Conservation (phyloP, 2,113 vertebrate species). For the Gallinago paraguaiae region DNA sequence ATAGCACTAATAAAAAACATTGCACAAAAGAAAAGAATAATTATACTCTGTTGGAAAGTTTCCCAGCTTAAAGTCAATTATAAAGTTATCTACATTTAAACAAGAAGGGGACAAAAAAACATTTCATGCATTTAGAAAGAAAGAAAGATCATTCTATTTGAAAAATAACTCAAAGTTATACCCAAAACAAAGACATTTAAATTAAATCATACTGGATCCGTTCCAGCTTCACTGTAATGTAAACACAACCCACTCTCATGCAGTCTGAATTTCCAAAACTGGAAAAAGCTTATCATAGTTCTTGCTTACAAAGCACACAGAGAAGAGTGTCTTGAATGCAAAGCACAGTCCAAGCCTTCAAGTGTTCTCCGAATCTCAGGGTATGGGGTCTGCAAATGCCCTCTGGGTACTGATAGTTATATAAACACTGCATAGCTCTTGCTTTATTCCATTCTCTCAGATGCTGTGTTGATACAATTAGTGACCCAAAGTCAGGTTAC, state of each 20-base stretch:
- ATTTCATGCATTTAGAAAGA: neutral
- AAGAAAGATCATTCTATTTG: conserved; percentile 40
- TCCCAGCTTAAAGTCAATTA: conserved; percentile 52
- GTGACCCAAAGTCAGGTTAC: neutral
- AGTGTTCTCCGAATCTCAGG: conserved; percentile 9
- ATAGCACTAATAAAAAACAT: conserved; percentile 75
- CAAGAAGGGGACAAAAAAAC: neutral
- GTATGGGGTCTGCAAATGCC: conserved; percentile 10
- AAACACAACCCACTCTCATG: conserved; percentile 39
- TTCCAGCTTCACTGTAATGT: conserved; percentile 50
- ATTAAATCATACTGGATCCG: conserved; percentile 44
- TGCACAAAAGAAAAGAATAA: conserved; percentile 55
- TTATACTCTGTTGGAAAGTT: conserved; percentile 45
- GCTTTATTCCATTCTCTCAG: conserved; percentile 21
- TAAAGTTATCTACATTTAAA: conserved; percentile 55
- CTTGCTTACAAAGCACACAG: conserved; percentile 58
- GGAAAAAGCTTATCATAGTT: conserved; percentile 57
- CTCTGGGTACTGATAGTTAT: conserved; percentile 8
- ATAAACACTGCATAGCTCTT: conserved; percentile 2
- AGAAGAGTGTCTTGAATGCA: conserved; percentile 36
- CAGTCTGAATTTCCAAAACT: conserved; percentile 58
- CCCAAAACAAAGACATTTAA: conserved; percentile 62
- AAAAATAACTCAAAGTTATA: conserved; percentile 61
- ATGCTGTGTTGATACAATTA: conserved; percentile 16
- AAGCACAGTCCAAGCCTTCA: conserved; percentile 31